Conservation (phyloP, 2,113 vertebrate genomes). For the Saccopteryx leptura region DNA sequence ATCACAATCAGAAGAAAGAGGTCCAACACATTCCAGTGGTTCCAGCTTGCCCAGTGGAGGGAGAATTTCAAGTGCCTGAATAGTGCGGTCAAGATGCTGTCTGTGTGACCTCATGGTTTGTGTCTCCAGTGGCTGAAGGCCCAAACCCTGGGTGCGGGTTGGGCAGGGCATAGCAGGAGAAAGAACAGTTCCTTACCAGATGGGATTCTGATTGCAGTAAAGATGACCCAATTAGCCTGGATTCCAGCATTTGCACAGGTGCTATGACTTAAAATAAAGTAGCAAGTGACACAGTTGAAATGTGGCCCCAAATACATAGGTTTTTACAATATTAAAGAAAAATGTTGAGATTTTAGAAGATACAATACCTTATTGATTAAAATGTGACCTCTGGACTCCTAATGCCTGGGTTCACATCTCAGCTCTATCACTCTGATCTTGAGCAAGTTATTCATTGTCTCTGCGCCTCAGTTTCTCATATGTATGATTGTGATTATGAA, state of each 20-base stretch:
- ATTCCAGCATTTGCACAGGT: neutral
- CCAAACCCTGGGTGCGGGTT: neutral
- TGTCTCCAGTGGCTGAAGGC: neutral
- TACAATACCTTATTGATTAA: neutral
- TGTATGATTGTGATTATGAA: neutral
- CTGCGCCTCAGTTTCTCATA: neutral
- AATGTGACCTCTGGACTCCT: neutral
- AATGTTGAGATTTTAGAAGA: neutral
- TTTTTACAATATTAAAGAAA: neutral
- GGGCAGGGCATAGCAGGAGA: fast-evolving
- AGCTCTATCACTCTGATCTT: neutral
- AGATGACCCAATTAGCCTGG: neutral
- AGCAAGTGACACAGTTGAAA: neutral
- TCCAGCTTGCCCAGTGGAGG: neutral
- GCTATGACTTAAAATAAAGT: neutral
- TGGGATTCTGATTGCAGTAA: neutral
- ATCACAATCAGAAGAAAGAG: neutral
- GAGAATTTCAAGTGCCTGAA: neutral
- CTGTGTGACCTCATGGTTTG: neutral
- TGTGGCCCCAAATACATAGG: neutral
- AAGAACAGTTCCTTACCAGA: neutral
- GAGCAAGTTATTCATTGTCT: neutral
- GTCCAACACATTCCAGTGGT: neutral
- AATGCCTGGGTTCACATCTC: neutral
- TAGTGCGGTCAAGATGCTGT: neutral